Base-by-base conservation (phyloP, 2,113 vertebrate genomes). In the Gavialis gangeticus region DNA sequence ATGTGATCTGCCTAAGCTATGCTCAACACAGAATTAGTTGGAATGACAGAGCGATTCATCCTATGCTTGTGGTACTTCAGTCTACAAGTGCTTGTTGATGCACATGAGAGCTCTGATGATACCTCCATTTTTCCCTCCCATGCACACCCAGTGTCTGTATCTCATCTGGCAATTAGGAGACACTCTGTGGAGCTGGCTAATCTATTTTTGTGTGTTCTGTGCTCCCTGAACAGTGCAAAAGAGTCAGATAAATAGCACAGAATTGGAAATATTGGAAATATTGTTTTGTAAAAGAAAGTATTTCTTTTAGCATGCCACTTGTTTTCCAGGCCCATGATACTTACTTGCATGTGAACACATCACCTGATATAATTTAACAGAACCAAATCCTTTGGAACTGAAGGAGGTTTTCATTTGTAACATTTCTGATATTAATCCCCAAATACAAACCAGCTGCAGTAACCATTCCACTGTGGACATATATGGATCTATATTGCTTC, bases 251-350 rank as follows among this genome's bases (percentile, higher is more conserved):
- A 46, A 21, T 55, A 82, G 7, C 4, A 54, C 30, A 63, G 60
- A 84, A 57, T 0, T 4, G 21, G 28, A 78, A 11, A 6, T 75
- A 57, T 0, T 4, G 21, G 28, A 78, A 11, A 6, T 75, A 24
- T 28, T 84, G 25, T 63, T 92, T 82, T 30, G 62, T 71, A 82
- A 88, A 94, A 62, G 59, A 82, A 91, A 89, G 5, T 3, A 8
- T 67, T 88, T 88, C 10, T 58, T 79, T 79, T 15, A 4, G 59
- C 76, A 62, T 87, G 37, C 60, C 85, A 55, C 8, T 89, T 30
- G 63, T 22, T 46, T 24, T 85, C 67, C 37, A 12, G 3, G 11
- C 5, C 10, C 84, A 92, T 93, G 10, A 37, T 18, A 15, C 62
- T 91, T 89, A 37, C 22, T 81, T 4, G 3, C 10, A 4, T 46